phyloP scores from a whole-genome alignment of 1,140 invertebrate species.

The Drusus annulatus region DNA sequence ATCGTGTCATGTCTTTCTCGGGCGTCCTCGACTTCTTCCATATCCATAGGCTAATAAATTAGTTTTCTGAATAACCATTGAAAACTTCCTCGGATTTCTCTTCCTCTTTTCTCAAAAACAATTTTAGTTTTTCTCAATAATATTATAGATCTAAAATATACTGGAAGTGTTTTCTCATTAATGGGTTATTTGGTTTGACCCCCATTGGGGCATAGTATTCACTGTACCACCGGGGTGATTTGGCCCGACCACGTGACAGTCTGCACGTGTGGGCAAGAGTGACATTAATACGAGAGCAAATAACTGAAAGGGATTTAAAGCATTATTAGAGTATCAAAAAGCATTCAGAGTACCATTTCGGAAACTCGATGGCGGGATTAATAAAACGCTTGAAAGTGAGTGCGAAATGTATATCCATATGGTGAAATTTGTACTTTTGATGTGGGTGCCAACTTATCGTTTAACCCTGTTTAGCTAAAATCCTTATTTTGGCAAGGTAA shows the following conservation, averaged over 20 bases:
- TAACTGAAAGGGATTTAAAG: slow-evolving; percentile 7
- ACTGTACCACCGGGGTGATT: neutral
- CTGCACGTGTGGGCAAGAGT: neutral
- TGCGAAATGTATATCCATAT: slow-evolving; percentile 5
- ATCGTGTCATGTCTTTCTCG: too few species aligned
- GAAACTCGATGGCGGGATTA: slow-evolving; percentile 11
- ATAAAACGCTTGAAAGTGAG: slow-evolving; percentile 18
- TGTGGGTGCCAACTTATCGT: neutral
- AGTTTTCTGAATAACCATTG: too few species aligned
- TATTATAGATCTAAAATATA: neutral
- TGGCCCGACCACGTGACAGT: neutral
- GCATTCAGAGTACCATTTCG: slow-evolving; percentile 24
- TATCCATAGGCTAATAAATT: too few species aligned
- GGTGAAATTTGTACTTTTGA: neutral
- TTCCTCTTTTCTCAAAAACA: neutral
- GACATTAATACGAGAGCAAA: slow-evolving; percentile 29
- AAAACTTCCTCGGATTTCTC: too few species aligned
- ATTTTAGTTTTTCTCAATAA: neutral
- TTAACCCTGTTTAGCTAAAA: too few species aligned
- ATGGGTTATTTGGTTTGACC: too few species aligned
- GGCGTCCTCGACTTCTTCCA: too few species aligned
- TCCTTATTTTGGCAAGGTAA: too few species aligned
- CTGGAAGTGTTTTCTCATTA: neutral
- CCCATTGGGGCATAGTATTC: too few species aligned
- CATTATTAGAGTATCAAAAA: slow-evolving; percentile 34